Conservation (phyloP, 2,888 invertebrate genomes). For the Aplocera efformata region DNA sequence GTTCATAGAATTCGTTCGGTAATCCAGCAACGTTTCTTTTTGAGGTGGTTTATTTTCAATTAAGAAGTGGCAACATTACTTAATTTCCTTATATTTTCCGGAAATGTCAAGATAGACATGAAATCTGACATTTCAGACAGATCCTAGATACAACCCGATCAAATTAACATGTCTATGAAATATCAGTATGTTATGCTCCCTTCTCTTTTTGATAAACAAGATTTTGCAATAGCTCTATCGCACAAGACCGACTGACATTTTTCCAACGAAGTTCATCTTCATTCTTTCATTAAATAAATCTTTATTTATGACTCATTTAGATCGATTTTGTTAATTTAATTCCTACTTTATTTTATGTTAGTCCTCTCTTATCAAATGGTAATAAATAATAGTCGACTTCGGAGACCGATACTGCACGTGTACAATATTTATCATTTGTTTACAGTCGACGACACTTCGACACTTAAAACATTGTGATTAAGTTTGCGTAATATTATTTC, state of each 20-base stretch:
- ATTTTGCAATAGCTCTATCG: background rate
- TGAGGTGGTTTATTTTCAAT: no score
- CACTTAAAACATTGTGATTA: constrained; percentile 37
- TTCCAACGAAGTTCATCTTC: no score
- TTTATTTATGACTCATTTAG: background rate
- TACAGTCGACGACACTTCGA: constrained; percentile 40
- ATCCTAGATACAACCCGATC: background rate
- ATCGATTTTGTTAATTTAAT: constrained; percentile 5
- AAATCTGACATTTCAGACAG: background rate
- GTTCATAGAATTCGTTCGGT: no score
- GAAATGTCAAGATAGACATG: no score
- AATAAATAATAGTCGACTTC: constrained; percentile 6
- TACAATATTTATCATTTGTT: constrained; percentile 50
- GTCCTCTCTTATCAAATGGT: constrained; percentile 14
- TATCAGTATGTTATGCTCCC: background rate
- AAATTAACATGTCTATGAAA: background rate
- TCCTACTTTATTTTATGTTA: constrained; percentile 7
- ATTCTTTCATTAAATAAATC: background rate
- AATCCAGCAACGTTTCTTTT: no score
- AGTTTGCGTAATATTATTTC: constrained; percentile 42
- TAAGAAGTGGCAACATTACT: no score
- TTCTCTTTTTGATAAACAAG: background rate
- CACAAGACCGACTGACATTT: no score
- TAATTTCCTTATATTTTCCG: no score
- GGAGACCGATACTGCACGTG: constrained; percentile 44